Conservation (phyloP, 2,888 invertebrate species). For the Erynnis tages region DNA sequence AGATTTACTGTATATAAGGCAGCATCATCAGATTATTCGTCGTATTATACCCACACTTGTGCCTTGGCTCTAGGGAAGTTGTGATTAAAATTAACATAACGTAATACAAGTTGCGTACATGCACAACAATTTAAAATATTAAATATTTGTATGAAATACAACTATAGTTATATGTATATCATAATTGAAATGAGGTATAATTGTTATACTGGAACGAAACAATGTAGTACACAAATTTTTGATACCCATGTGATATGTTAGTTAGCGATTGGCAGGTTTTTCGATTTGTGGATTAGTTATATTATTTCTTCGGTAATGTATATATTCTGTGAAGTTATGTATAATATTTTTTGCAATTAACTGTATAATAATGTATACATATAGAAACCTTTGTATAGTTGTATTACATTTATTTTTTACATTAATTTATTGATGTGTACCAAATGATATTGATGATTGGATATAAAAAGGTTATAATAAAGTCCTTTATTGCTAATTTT, state of each 20-base stretch:
- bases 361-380: slow-evolving; percentile 40
- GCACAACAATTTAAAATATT: slow-evolving; percentile 21
- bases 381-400: slow-evolving; percentile 39
- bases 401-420: slow-evolving; percentile 35
- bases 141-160: slow-evolving; percentile 30
- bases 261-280: slow-evolving; percentile 14
- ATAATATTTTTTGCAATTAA: slow-evolving; percentile 39
- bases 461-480: slow-evolving; percentile 46
- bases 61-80: slow-evolving; percentile 74
- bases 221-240: slow-evolving; percentile 25
- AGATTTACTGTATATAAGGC: slow-evolving; percentile 33
- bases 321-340: slow-evolving; percentile 34
- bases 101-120: slow-evolving; percentile 13
- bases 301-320: slow-evolving; percentile 27
- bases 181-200: slow-evolving; percentile 18
- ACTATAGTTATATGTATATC: slow-evolving; percentile 25
- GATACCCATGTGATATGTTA: slow-evolving; percentile 26
- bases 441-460: slow-evolving; percentile 39
- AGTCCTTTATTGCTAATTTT: slow-evolving; percentile 33
- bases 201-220: slow-evolving; percentile 9
- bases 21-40: slow-evolving; percentile 47
- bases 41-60: slow-evolving; percentile 63
- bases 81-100: slow-evolving; percentile 49
- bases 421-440: slow-evolving; percentile 37
- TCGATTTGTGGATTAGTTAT: slow-evolving; percentile 14